phyloP scores from a whole-genome alignment of 2,113 vertebrate species.

The Illadopsis cleaveri region DNA sequence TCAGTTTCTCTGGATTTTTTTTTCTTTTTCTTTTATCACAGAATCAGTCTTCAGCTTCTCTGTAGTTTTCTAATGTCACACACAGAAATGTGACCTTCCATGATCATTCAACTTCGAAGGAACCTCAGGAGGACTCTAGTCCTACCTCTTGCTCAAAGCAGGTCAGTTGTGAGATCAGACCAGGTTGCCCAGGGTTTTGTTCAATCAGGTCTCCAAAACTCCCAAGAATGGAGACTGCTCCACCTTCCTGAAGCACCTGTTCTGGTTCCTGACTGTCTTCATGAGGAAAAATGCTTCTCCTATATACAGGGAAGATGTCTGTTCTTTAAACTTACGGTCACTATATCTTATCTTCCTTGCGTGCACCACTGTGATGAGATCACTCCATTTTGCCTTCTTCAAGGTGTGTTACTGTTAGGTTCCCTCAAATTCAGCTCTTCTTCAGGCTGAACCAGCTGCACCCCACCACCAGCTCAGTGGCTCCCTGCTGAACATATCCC shows the following conservation, averaged over 20 bases:
- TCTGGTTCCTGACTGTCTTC: background rate
- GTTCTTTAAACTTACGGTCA: rapidly evolving
- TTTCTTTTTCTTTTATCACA: background rate
- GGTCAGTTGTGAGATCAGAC: background rate
- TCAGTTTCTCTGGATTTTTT: background rate
- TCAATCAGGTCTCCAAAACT: background rate
- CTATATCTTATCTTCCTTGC: background rate
- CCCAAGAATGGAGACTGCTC: background rate
- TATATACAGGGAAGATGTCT: too few relatives aligned
- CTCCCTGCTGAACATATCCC: rapidly evolving
- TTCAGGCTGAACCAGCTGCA: background rate
- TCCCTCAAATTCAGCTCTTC: background rate
- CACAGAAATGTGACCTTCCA: background rate
- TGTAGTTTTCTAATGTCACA: background rate
- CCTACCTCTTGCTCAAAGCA: background rate
- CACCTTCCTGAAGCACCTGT: background rate
- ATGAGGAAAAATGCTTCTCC: background rate
- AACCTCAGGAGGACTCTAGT: background rate
- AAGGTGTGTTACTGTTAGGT: background rate
- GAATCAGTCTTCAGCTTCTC: background rate
- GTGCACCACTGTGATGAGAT: background rate
- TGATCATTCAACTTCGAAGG: background rate
- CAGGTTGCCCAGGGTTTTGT: background rate
- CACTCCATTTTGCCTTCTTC: background rate
- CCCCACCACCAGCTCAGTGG: rapidly evolving